phyloP scores from a whole-genome alignment of 2,113 vertebrate genomes.

The Percina caprodes region DNA sequence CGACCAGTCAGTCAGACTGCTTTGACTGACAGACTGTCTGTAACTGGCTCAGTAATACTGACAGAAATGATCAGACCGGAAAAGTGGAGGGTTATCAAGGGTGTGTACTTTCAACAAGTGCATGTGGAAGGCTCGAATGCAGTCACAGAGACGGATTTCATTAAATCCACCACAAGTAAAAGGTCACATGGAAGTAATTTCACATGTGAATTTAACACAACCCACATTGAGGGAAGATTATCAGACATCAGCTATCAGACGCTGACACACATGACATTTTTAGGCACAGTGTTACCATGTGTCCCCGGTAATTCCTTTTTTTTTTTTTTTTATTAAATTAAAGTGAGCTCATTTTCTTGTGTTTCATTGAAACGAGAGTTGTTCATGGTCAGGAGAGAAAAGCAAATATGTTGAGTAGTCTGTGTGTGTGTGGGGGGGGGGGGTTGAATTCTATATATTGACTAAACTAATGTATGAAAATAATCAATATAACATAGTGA shows the following conservation, averaged over 20 bases:
- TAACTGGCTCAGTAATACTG: conserved; percentile 34
- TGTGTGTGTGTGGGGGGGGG: background rate
- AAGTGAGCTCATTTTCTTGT: background rate
- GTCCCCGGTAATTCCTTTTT: background rate
- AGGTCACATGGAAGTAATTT: conserved; percentile 78
- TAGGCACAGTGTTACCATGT: conserved; percentile 28
- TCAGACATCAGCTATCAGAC: conserved; percentile 62
- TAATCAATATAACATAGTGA: background rate
- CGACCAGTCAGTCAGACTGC: background rate
- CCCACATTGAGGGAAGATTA: conserved; percentile 73
- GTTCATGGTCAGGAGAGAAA: background rate
- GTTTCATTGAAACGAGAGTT: background rate
- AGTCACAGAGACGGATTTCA: conserved; percentile 61
- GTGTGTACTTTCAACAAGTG: conserved; percentile 35
- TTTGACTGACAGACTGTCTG: conserved; percentile 26
- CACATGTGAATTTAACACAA: conserved; percentile 75
- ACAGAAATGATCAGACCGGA: conserved; percentile 21
- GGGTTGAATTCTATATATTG: background rate
- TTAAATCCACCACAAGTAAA: conserved; percentile 68
- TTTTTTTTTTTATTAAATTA: background rate
- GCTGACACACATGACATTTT: conserved; percentile 56
- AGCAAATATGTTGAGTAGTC: background rate
- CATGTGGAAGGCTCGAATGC: conserved; percentile 40
- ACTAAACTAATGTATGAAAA: background rate
- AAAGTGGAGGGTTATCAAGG: conserved; percentile 11